Evolutionary conservation across 2,113 vertebrate genomes (phyloP).

Genomic region (Passer montanus): DNA sequence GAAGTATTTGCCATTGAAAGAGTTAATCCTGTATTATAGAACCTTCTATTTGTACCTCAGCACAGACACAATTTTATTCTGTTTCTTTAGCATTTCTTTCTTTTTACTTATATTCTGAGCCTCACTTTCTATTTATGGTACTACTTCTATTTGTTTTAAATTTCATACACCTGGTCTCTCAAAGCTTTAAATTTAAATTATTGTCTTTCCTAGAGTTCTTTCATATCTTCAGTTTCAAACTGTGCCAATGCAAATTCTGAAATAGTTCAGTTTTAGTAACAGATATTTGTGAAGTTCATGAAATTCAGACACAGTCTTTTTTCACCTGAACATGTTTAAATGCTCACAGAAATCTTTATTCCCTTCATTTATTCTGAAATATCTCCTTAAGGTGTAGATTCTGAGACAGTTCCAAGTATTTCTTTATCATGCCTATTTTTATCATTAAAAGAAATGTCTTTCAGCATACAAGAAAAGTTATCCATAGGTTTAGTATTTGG

Average conservation of each 20-base stretch:
- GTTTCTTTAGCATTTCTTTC: conserved; percentile 3
- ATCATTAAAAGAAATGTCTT: not conserved
- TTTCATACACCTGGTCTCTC: conserved; percentile 45
- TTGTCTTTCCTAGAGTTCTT: not conserved
- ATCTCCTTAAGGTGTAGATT: conserved; percentile 33
- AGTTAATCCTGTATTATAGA: conserved; percentile 69
- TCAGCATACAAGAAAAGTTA: not conserved
- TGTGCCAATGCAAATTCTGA: conserved; percentile 43
- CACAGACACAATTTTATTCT: conserved; percentile 34
- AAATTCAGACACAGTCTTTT: conserved; percentile 11
- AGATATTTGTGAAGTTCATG: conserved; percentile 28
- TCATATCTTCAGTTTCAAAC: conserved; percentile 32
- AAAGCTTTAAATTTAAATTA: conserved; percentile 68
- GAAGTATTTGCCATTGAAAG: conserved; percentile 77
- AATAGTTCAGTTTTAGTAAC: not conserved
- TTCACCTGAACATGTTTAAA: conserved; percentile 31
- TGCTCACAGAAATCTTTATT: conserved; percentile 59
- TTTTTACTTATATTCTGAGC: conserved; percentile 38
- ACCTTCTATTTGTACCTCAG: conserved; percentile 72
- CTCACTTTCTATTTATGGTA: conserved; percentile 65
- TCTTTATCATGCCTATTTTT: not conserved
- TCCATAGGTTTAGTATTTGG: accelerated
- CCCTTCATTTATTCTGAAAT: conserved; percentile 27
- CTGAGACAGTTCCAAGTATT: not conserved
- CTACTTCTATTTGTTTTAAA: conserved; percentile 63